These are phyloP conservation scores for Drosophila ustulata DNA, from an alignment of 2,888 invertebrate species.

Conservation along the genomic window DNA sequence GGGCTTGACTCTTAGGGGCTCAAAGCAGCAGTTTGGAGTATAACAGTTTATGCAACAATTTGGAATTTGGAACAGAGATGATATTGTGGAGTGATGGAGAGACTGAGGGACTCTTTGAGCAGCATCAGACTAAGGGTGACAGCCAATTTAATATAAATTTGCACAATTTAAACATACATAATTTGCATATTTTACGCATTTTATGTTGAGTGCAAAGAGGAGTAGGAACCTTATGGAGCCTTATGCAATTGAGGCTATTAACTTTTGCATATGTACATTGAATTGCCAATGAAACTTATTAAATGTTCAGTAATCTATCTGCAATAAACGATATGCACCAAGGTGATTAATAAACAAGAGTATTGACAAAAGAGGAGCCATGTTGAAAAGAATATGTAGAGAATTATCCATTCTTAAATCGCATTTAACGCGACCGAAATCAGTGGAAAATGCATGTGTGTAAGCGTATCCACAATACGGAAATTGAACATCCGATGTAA, in stretches of 20 bases:
- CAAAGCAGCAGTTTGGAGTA: conserved; percentile 16
- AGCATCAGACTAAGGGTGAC: conserved; percentile 28
- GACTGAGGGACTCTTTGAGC: not conserved
- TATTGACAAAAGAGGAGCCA: not conserved
- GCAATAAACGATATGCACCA: conserved; percentile 8
- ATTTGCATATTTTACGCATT: conserved; percentile 74
- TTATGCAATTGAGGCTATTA: conserved; percentile 68
- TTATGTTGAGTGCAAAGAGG: conserved; percentile 12
- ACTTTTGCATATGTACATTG: conserved; percentile 46
- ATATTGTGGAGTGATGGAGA: not conserved
- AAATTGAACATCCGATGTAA: conserved; percentile 75
- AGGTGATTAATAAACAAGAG: not conserved
- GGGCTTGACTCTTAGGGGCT: not conserved
- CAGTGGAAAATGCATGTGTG: conserved; percentile 8
- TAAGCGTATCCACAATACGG: conserved; percentile 44
- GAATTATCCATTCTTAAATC: conserved; percentile 9
- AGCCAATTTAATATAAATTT: conserved; percentile 65
- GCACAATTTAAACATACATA: conserved; percentile 59
- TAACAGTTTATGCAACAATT: conserved; percentile 53
- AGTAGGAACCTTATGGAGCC: conserved; percentile 10
- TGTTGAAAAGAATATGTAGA: not conserved
- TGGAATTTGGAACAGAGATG: conserved; percentile 46
- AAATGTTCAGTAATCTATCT: conserved; percentile 34
- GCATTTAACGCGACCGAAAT: conserved; percentile 5
- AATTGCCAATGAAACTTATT: conserved; percentile 52